These are phyloP conservation scores for Stenurella melanura DNA, from an alignment of 2,888 invertebrate genomes.

Conservation along the genomic window DNA sequence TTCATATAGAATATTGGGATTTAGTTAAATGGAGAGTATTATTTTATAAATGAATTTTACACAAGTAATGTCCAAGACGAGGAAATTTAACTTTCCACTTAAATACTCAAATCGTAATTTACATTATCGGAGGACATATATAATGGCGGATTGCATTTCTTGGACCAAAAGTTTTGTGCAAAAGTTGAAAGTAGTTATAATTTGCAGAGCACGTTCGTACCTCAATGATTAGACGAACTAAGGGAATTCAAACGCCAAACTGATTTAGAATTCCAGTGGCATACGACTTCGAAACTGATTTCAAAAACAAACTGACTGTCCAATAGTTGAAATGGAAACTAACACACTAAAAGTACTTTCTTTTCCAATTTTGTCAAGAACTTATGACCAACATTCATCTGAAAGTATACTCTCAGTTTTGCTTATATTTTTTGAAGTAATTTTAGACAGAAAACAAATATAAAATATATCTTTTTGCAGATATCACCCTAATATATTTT, in stretches of 20 bases:
- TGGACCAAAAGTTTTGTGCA: constrained; percentile 14
- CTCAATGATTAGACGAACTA: constrained; percentile 65
- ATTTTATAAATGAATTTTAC: not conserved
- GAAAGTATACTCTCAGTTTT: not conserved
- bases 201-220: constrained; percentile 57
- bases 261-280: constrained; percentile 57
- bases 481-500: too few relatives aligned
- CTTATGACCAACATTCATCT: not conserved
- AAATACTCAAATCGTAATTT: not conserved
- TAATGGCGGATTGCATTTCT: constrained; percentile 13
- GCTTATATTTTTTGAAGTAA: not conserved
- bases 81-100: constrained; percentile 7
- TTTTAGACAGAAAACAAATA: too few relatives aligned
- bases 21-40: too few relatives aligned
- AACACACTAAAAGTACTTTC: constrained; percentile 23
- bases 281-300: constrained; percentile 66
- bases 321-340: constrained; percentile 49
- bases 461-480: too few relatives aligned
- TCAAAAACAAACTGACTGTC: constrained; percentile 65
- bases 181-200: constrained; percentile 46
- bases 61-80: not conserved
- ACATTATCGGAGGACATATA: not conserved
- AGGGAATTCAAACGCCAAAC: constrained; percentile 64
- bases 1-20: too few relatives aligned
- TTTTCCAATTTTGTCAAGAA: not conserved